phyloP scores from a whole-genome alignment of 2,797 vertebrate species.

The Acipenser ruthenus region DNA sequence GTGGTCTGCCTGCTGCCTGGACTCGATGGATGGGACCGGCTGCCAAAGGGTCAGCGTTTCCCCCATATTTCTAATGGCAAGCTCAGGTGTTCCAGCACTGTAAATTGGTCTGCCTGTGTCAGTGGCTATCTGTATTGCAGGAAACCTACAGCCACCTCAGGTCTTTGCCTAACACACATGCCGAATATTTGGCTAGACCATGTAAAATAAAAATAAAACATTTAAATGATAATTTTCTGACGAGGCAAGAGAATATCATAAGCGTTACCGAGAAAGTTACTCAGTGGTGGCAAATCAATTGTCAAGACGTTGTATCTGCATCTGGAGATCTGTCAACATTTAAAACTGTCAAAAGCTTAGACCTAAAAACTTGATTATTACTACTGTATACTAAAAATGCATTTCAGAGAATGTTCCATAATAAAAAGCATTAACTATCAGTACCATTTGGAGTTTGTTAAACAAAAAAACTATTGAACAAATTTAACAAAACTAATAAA shows the following conservation, averaged over 20 bases:
- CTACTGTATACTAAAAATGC: too few relatives aligned
- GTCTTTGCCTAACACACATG: slow-evolving; percentile 26
- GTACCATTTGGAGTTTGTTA: too few relatives aligned
- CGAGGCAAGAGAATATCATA: slow-evolving; percentile 29
- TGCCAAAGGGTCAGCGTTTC: slow-evolving; percentile 51
- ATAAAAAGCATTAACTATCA: too few relatives aligned
- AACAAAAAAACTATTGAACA: too few relatives aligned
- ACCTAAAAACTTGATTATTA: too few relatives aligned
- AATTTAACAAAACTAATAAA: too few relatives aligned
- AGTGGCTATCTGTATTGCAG: slow-evolving; percentile 42
- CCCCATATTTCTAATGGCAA: slow-evolving; percentile 62
- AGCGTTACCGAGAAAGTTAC: slow-evolving; percentile 23
- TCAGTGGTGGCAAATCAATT: slow-evolving; percentile 31
- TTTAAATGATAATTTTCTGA: slow-evolving; percentile 36
- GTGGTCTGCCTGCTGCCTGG: slow-evolving; percentile 53
- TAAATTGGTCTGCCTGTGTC: slow-evolving; percentile 47
- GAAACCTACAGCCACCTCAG: slow-evolving; percentile 33
- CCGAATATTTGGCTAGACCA: slow-evolving; percentile 28
- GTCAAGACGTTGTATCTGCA: slow-evolving; percentile 20
- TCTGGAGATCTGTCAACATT: slow-evolving; percentile 25
- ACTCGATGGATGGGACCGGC: slow-evolving; percentile 58
- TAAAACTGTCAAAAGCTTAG: slow-evolving; percentile 12
- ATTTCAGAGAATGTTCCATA: too few relatives aligned
- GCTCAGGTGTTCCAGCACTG: slow-evolving; percentile 42
- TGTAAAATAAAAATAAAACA: slow-evolving; percentile 19